These are phyloP conservation scores for Cantharis nigra DNA, from an alignment of 2,888 invertebrate species.

Conservation along the genomic window DNA sequence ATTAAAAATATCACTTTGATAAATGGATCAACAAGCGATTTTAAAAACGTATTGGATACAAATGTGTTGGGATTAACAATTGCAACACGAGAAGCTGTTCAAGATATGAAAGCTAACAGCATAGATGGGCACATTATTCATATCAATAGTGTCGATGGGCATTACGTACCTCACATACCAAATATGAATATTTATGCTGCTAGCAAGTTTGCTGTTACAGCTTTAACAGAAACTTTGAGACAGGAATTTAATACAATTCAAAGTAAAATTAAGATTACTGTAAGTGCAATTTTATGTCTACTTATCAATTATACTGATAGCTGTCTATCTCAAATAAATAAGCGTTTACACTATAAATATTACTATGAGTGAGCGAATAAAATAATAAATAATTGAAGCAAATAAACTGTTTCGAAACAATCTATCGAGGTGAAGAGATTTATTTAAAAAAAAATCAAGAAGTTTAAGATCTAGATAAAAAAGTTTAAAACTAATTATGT, in stretches of 20 bases:
- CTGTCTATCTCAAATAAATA: too few relatives aligned
- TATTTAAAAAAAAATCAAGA: too few relatives aligned
- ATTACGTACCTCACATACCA: background rate
- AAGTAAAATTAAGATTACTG: background rate
- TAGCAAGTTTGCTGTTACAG: background rate
- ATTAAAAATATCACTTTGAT: background rate
- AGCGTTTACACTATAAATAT: too few relatives aligned
- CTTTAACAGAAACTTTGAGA: conserved; percentile 1
- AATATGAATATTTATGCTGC: conserved; percentile 2
- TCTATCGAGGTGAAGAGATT: too few relatives aligned
- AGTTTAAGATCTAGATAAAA: too few relatives aligned
- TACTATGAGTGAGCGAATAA: too few relatives aligned
- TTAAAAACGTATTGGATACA: background rate
- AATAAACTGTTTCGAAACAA: too few relatives aligned
- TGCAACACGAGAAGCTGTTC: background rate
- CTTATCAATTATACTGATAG: too few relatives aligned
- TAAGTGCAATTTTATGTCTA: background rate
- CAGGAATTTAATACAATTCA: background rate
- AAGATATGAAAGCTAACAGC: background rate
- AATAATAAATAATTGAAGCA: too few relatives aligned
- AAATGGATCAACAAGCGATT: background rate
- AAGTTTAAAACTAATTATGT: too few relatives aligned
- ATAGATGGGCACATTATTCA: background rate
- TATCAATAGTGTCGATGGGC: background rate
- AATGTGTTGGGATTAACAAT: background rate